Evolutionary conservation across 2,797 vertebrate species (phyloP), one percentile per base, ranked within the genome.

Genomic region (Antennarius maculatus): DNA sequence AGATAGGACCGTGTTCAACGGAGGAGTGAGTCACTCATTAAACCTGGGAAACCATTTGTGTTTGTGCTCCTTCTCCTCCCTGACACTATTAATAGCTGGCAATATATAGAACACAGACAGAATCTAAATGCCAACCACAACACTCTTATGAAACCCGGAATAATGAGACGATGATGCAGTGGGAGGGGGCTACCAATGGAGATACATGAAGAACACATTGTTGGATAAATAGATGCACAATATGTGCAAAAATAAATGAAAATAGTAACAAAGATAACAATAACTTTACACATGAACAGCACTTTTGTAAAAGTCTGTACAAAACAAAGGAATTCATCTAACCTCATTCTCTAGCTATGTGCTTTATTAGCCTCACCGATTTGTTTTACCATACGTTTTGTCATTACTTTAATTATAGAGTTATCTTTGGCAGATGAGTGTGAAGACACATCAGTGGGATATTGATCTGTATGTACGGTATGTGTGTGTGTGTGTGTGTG

Each of bases 1-100:
- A 87, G 86, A 90, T 87, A 84, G 86, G 71, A 77, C 76, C 9
- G 16, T 72, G 80, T 86, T 87, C 68, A 61, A 66, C 46, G 3
- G 76, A 76, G 74, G 82, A 87, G 81, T 92, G 89, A 91, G 70
- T 91, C 89, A 92, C 70, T 86, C 72, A 79, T 80, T 89, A 87
- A 84, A 90, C 78, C 85, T 83, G 74, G 74, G 80, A 79, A 74
- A 75, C 53, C 9, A 11, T 66, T 53, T 64, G 51, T 23, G 31
- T 51, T 59, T 43, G 23, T 64, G 34, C 2, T 15, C 54, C 8
- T 62, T 61, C 61, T 73, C 53, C 56, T 69, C 64, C 57, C 62
- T 3, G 68, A 39, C 67, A 64, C 89, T 90, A 91, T 88, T 85
- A 90, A 92, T 90, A 91, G 91, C 81, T 60, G 69, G 79, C 78